Conservation (phyloP, 2,113 vertebrate species). For the Stercorarius parasiticus region DNA sequence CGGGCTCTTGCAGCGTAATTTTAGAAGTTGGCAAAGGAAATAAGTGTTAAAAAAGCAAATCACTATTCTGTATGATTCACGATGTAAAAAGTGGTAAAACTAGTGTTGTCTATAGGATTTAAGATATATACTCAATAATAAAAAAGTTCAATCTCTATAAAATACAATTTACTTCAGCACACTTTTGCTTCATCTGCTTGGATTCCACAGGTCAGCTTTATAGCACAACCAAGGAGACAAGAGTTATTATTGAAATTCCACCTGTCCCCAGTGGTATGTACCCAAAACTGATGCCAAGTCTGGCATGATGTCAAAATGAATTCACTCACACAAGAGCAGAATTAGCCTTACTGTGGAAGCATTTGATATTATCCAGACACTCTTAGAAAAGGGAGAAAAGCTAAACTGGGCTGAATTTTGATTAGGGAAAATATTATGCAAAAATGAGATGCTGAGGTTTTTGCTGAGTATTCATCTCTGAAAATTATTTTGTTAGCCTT, state of each 20-base stretch:
- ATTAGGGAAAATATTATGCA: background rate
- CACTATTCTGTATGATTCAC: background rate
- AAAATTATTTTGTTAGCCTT: background rate
- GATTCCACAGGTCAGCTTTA: background rate
- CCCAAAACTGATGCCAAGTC: background rate
- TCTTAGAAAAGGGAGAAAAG: background rate
- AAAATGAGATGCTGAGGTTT: background rate
- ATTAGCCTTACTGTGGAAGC: background rate
- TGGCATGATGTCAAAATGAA: constrained; percentile 31
- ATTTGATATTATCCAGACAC: constrained; percentile 31
- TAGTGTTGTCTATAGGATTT: background rate
- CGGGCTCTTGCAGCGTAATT: constrained; percentile 1
- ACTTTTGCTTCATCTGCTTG: background rate
- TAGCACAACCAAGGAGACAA: background rate
- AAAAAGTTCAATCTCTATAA: background rate
- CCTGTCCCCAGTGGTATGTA: constrained; percentile 19
- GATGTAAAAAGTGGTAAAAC: background rate
- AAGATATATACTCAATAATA: background rate
- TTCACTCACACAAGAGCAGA: constrained; percentile 7
- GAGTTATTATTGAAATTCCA: constrained; percentile 42
- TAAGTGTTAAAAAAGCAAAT: background rate
- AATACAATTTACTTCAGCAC: background rate
- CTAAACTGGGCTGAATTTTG: constrained; percentile 4
- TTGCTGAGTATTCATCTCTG: background rate
- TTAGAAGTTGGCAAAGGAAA: background rate